Base-by-base conservation (phyloP, 2,113 vertebrate genomes). In the Odontesthes bonariensis region DNA sequence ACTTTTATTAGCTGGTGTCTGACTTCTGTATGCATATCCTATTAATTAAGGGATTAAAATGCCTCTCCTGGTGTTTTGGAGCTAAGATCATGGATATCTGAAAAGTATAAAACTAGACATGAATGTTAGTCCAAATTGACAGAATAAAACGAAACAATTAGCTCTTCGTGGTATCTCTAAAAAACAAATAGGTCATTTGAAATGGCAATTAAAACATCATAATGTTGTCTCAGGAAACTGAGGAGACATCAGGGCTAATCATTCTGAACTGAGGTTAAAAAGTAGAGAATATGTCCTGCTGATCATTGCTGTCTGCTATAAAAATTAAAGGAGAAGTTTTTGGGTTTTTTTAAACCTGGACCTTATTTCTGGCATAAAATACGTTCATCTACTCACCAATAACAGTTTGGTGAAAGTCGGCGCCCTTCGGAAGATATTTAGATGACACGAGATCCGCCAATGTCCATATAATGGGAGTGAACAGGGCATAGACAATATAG, bases 41-140 rank as follows among this genome's bases (percentile, higher is more conserved):
- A 62, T 82, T 82, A 86, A 87, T 84, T 75, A 84, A 53, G 71
- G 59, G 49, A 72, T 75, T 75, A 78, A 68, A 74, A 62, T 56
- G 72, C 67, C 75, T 70, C 66, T 68, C 86, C 67, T 19, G 73
- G 73, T 61, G 71, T 35, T 57, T 78, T 2, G 12, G 38, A 74
- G 54, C 53, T 67, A 82, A 76, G 67, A 76, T 78, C 74, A 67
- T 5, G 23, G 22, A 74, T 17, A 59, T 56, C 62, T 72, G 65
- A 54, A 35, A 56, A 66, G 46, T 68, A 73, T 71, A 51, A 17
- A 82, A 65, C 61, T 47, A 52, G 70, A 71, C 69, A 69, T 49
- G 62, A 53, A 40, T 20, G 56, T 40, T 79, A 32, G 56, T 52
- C 31, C 52, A 57, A 62, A 61, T 62, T 47, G 64, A 72, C 33